Evolutionary conservation across 64 coral and sea anemone species (phyloP).

Genomic region (Pachyseris speciosa): DNA sequence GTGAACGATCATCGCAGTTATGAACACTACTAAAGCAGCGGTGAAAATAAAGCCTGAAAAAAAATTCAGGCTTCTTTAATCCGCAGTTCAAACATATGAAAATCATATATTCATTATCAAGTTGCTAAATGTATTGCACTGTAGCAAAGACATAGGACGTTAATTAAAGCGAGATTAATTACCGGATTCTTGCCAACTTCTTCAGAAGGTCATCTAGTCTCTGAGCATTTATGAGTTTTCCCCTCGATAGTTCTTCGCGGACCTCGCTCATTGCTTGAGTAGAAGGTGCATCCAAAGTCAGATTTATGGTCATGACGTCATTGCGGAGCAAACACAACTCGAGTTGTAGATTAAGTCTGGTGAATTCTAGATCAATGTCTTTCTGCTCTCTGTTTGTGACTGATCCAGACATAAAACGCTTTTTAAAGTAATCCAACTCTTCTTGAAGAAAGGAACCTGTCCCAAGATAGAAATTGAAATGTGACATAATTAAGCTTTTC

Average conservation of each 20-base stretch:
- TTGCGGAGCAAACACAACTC: conserved; percentile 45
- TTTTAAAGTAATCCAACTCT: conserved; percentile 41
- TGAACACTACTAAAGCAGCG: too few relatives aligned
- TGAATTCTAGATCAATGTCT: conserved; percentile 56
- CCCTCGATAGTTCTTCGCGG: conserved; percentile 13
- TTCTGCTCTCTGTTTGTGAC: conserved; percentile 39
- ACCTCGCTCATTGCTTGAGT: background rate
- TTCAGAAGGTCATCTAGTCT: conserved; percentile 1
- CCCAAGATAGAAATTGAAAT: background rate
- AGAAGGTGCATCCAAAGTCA: conserved; percentile 16
- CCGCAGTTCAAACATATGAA: too few relatives aligned
- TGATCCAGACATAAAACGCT: background rate
- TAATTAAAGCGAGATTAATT: background rate
- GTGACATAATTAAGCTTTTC: background rate
- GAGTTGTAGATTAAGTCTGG: conserved; percentile 46
- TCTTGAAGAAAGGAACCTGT: background rate
- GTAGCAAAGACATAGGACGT: too few relatives aligned
- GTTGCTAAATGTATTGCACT: too few relatives aligned
- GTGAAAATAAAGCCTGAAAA: too few relatives aligned
- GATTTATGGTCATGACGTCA: background rate
- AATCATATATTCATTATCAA: too few relatives aligned
- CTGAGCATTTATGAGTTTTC: conserved; percentile 9
- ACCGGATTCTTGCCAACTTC: background rate
- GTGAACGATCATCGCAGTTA: too few relatives aligned
- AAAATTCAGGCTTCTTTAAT: too few relatives aligned